Conservation (phyloP, 2,797 vertebrate species). For the Etheostoma nigrum region DNA sequence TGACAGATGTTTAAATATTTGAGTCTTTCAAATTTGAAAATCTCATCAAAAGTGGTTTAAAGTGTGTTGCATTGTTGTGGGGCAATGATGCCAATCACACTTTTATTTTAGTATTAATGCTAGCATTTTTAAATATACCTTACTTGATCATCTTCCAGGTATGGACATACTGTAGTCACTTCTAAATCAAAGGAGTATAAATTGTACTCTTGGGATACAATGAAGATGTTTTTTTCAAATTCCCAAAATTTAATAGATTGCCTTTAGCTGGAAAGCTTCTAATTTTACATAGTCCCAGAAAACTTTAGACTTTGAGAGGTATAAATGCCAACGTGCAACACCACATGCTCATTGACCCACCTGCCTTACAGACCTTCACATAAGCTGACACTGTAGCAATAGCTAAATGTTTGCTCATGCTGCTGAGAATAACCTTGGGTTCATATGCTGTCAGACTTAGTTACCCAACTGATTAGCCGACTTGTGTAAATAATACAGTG, state of each 20-base stretch:
- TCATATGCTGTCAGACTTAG: constrained; percentile 66
- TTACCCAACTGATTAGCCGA: constrained; percentile 71
- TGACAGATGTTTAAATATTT: neutral
- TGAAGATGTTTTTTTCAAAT: constrained; percentile 4
- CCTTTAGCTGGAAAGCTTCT: constrained; percentile 26
- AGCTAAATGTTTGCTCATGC: constrained; percentile 85
- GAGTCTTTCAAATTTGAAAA: neutral
- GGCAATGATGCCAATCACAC: neutral
- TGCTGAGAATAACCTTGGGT: constrained; percentile 77
- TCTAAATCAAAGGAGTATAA: neutral
- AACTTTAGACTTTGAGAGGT: constrained; percentile 78
- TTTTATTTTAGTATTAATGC: neutral
- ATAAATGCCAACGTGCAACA: constrained; percentile 70
- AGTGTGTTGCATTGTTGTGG: neutral
- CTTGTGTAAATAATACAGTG: constrained; percentile 83
- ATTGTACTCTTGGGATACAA: neutral
- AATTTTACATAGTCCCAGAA: constrained; percentile 65
- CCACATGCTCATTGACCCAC: constrained; percentile 70
- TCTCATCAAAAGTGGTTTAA: neutral
- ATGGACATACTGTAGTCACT: neutral
- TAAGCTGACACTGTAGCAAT: constrained; percentile 83
- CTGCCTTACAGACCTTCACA: constrained; percentile 80
- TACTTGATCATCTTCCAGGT: neutral
- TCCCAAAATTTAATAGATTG: neutral
- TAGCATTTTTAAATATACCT: constrained; percentile 2